A percentile compares a stretch with the other conserved stretches of the same genome.
phyloP scores from a whole-genome alignment of 2,888 invertebrate genomes.

The Agonum fuliginosum region DNA sequence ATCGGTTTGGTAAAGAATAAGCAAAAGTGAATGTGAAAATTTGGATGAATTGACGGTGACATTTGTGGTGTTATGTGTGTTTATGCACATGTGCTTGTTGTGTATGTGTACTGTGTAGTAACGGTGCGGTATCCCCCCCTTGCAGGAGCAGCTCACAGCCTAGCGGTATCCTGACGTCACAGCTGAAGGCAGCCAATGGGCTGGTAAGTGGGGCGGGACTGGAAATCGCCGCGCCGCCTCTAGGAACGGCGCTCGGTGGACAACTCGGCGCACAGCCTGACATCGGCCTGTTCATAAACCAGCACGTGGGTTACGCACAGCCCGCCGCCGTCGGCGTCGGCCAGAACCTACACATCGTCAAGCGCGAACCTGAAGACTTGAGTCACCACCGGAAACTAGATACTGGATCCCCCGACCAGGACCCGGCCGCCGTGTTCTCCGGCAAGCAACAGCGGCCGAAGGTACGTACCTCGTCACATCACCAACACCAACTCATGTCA shows the following conservation, averaged over 20 bases:
- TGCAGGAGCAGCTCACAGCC: conserved; percentile 73
- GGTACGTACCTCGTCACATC: conserved; percentile 72
- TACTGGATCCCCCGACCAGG: conserved; percentile 75
- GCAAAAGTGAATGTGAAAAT: too few species aligned
- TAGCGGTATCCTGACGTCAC: conserved; percentile 78
- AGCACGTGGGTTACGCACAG: conserved; percentile 78
- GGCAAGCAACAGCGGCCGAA: conserved; percentile 75
- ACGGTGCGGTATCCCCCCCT: conserved; percentile 58
- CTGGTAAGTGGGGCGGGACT: conserved; percentile 81
- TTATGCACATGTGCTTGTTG: neutral
- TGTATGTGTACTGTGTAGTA: too few species aligned
- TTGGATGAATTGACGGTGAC: too few species aligned
- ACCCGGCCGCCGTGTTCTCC: conserved; percentile 77
- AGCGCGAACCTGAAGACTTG: conserved; percentile 88
- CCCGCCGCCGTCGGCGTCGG: conserved; percentile 72
- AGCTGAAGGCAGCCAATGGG: conserved; percentile 82
- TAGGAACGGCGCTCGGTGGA: conserved; percentile 72
- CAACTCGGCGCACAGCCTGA: conserved; percentile 78
- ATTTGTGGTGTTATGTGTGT: neutral
- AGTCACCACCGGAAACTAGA: conserved; percentile 82
- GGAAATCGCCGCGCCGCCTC: conserved; percentile 73
- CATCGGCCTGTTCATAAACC: conserved; percentile 76
- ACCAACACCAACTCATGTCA: neutral
- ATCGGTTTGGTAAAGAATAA: too few species aligned
- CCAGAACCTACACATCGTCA: conserved; percentile 81